phyloP scores from a whole-genome alignment of 1,140 invertebrate genomes.

The Zaprionus ghesquierei region DNA sequence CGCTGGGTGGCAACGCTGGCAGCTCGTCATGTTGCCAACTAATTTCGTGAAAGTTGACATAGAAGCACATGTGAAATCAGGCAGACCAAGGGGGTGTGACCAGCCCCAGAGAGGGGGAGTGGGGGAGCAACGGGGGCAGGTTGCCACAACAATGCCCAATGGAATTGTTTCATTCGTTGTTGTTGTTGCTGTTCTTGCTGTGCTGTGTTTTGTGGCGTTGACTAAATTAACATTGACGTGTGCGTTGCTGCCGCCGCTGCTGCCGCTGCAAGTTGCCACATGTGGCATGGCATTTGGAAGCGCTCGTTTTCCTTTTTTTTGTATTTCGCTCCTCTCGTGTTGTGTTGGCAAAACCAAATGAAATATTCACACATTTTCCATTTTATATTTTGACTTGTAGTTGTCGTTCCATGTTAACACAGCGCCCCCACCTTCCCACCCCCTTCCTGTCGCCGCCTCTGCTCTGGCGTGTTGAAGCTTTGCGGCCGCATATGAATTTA shows the following conservation, averaged over 20 bases:
- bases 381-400: conserved; percentile 73
- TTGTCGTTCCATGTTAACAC: conserved; percentile 37
- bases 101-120: neutral
- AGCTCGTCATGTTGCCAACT: conserved; percentile 81
- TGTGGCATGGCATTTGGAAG: conserved; percentile 61
- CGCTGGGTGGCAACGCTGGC: conserved; percentile 51
- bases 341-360: conserved; percentile 49
- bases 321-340: neutral
- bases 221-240: conserved; percentile 81
- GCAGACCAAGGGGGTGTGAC: conserved; percentile 21
- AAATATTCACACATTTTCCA: conserved; percentile 77
- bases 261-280: conserved; percentile 52
- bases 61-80: conserved; percentile 77
- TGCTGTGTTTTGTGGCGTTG: conserved; percentile 58
- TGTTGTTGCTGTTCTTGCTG: conserved; percentile 21
- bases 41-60: conserved; percentile 81
- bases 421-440: neutral
- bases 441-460: neutral
- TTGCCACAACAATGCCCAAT: conserved; percentile 74
- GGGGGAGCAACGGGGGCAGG: conserved; percentile 11
- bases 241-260: conserved; percentile 43
- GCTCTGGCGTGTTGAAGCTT: conserved; percentile 57
- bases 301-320: conserved; percentile 2
- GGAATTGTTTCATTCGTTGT: conserved; percentile 67
- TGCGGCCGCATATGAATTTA: conserved; percentile 65